A percentile compares a stretch with the other conserved stretches of the same genome.
Evolutionary conservation across 2,113 vertebrate genomes (phyloP).

Genomic region (Ptilonorhynchus violaceus): DNA sequence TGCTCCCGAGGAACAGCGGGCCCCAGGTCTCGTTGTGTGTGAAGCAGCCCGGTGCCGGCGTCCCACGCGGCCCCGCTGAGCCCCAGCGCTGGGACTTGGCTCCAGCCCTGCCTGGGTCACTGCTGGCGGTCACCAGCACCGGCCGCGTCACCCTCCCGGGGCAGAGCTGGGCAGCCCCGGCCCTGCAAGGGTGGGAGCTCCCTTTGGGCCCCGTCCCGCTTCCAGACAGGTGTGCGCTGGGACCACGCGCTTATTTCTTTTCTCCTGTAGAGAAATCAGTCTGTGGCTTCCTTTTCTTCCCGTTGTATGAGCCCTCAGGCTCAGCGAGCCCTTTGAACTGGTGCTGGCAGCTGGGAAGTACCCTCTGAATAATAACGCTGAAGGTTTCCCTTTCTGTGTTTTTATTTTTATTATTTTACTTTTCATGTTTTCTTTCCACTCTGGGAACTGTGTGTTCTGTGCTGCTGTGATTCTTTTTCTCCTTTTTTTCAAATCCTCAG

Average conservation of each 20-base stretch:
- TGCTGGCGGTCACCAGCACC: background rate
- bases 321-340: background rate
- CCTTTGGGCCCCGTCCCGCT: background rate
- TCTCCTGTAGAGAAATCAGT: background rate
- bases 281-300: background rate
- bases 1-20: background rate
- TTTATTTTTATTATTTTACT: background rate
- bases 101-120: background rate
- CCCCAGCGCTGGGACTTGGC: background rate
- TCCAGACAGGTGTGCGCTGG: background rate
- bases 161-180: background rate
- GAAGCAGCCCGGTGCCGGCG: background rate
- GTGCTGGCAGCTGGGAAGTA: background rate
- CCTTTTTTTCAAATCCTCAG: background rate
- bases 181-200: background rate
- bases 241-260: fast-evolving
- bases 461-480: background rate
- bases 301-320: background rate
- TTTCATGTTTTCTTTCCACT: background rate
- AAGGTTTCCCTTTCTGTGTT: background rate
- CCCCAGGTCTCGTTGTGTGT: background rate
- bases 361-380: background rate
- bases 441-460: background rate
- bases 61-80: fast-evolving
- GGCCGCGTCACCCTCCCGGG: background rate